Conservation (phyloP, 2,888 invertebrate genomes). For the Uloborus plumipes region DNA sequence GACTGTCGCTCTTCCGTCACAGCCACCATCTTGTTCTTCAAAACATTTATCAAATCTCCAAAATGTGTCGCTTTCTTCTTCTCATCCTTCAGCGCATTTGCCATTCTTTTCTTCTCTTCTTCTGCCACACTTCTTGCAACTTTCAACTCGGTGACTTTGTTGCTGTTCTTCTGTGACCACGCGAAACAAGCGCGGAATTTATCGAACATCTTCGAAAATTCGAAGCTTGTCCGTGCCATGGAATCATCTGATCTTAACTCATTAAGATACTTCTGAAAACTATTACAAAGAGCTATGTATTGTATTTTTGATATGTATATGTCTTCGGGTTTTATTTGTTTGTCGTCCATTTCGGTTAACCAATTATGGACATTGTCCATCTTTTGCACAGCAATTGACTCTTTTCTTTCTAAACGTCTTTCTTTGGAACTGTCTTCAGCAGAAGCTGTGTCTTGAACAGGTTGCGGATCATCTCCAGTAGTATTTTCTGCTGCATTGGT, state of each 20-base stretch:
- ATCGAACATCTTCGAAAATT: slow-evolving; percentile 34
- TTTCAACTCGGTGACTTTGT: slow-evolving; percentile 16
- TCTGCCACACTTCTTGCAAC: not conserved
- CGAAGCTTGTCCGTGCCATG: not conserved
- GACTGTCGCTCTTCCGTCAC: slow-evolving; percentile 4
- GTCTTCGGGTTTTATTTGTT: slow-evolving; percentile 1
- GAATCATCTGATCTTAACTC: not conserved
- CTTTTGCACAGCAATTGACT: slow-evolving; percentile 7
- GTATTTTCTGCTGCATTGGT: not conserved
- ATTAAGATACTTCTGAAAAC: slow-evolving; percentile 27
- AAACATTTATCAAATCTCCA: not conserved
- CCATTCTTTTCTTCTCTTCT: slow-evolving; percentile 4
- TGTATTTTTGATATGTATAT: slow-evolving; percentile 29
- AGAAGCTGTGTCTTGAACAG: not conserved
- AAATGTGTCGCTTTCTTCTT: not conserved
- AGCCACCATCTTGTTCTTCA: not conserved
- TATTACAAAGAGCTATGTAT: slow-evolving; percentile 39
- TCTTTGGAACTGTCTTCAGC: not conserved
- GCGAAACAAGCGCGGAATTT: slow-evolving; percentile 33
- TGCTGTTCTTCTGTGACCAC: slow-evolving; percentile 6
- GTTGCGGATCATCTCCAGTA: not conserved
- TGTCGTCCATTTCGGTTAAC: slow-evolving; percentile 34
- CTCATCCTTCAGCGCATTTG: not conserved
- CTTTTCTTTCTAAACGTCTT: not conserved
- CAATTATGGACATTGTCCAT: slow-evolving; percentile 30